Base-by-base conservation (phyloP, 2,797 vertebrate genomes). In the Danio kyathit region DNA sequence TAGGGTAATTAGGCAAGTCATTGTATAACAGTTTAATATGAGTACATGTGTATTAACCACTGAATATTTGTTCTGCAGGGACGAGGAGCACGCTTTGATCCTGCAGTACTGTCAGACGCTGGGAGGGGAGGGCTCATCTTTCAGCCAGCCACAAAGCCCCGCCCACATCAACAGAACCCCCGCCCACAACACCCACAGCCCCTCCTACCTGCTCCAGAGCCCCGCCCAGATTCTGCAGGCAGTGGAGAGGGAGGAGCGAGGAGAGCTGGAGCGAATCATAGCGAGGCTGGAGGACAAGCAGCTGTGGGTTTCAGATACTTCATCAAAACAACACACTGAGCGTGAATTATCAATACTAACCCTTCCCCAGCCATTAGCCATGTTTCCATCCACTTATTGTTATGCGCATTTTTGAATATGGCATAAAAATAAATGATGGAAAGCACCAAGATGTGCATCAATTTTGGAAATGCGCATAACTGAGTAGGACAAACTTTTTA, bases 101-200 rank as follows among this genome's bases (percentile, higher is more conserved):
- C 94, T 98, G 89, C 97, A 99, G 84, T 99, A 98, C 84, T 99
- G 97, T 87, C 97, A 99, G 92, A 97, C 97, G 0, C 94, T 99
- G 10, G 97, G 97, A 76, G 96, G 96, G 16, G 97, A 99, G 84
- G 76, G 83, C 49, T 96, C 95, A 0, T 96, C 96, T 0, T 89
- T 93, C 88, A 97, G 96, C 90, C 97, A 99, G 86, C 96, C 97
- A 0, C 97, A 98, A 92, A 99, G 97, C 86, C 98, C 97, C 19
- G 93, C 94, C 51, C 97, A 99, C 92, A 98, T 98, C 0, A 54
- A 51, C 69, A 59, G 78, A 16, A 80, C 69, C 12, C 70, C 75
- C 1, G 3, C 59, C 8, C 16, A 73, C 3, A 84, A 60, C 52
- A 4, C 8, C 0, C 71, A 67, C 4, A 76, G 74, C 43, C 64